Percentiles rank a stretch among this genome's conserved stretches.
Evolutionary conservation across 2,797 vertebrate genomes (phyloP).

Genomic region (Cryptoblepharus egeriae): DNA sequence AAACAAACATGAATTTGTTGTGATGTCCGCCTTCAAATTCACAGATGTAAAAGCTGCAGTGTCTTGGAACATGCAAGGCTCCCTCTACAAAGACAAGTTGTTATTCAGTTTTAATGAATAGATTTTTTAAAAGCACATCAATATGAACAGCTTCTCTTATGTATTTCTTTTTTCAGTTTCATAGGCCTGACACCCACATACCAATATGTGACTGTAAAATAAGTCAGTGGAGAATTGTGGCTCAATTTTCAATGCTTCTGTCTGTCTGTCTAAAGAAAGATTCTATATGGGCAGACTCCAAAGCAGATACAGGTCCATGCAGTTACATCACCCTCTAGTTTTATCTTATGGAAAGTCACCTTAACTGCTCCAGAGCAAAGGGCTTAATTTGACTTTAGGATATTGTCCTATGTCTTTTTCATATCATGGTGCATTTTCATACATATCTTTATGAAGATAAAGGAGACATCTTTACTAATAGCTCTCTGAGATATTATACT

Average conservation of each 20-base stretch:
- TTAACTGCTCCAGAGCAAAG: too few species aligned
- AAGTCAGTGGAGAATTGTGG: neutral
- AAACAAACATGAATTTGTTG: slow-evolving; percentile 17
- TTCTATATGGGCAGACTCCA: too few species aligned
- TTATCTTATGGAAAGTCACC: too few species aligned
- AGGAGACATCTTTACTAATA: neutral
- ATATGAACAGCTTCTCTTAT: slow-evolving; percentile 21
- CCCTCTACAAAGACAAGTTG: rapidly evolving
- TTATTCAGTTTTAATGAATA: neutral
- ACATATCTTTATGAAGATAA: too few species aligned
- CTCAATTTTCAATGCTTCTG: neutral
- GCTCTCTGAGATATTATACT: neutral
- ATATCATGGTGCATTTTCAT: too few species aligned
- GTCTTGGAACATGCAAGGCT: neutral
- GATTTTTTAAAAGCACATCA: neutral
- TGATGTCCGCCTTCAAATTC: slow-evolving; percentile 7
- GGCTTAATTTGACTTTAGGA: too few species aligned
- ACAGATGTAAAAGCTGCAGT: neutral
- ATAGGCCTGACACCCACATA: neutral
- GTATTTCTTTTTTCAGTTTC: slow-evolving; percentile 31
- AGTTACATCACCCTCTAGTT: too few species aligned
- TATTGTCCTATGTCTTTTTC: too few species aligned
- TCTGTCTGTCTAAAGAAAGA: too few species aligned
- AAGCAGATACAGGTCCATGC: too few species aligned
- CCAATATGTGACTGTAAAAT: slow-evolving; percentile 4